A percentile compares a stretch with the other conserved stretches of the same genome.
phyloP scores from a whole-genome alignment of 2,113 vertebrate species.

The Syrmaticus mikado region DNA sequence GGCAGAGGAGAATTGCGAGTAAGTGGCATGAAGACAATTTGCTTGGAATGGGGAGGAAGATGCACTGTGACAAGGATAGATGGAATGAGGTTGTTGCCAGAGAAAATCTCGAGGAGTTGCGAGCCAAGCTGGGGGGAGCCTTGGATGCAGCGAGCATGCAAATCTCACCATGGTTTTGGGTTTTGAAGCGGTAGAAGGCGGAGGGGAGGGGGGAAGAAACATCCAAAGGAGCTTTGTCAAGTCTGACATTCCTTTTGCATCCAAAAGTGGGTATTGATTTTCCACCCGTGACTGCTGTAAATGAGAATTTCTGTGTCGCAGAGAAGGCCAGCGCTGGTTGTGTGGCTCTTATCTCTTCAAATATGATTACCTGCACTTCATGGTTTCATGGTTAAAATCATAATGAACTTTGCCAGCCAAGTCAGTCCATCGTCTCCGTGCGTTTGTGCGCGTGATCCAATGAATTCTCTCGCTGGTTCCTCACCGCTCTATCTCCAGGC shows the following conservation, averaged over 20 bases:
- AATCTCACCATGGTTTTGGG: conserved; percentile 25
- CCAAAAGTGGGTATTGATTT: conserved; percentile 75
- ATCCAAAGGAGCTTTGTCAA: conserved; percentile 52
- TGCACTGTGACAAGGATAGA: conserved; percentile 55
- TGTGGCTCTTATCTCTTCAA: conserved; percentile 74
- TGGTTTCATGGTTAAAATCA: conserved; percentile 57
- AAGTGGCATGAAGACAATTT: conserved; percentile 21
- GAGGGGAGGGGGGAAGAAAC: background rate
- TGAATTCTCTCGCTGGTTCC: conserved; percentile 24
- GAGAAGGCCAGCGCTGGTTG: conserved; percentile 34
- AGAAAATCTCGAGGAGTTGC: conserved; percentile 48
- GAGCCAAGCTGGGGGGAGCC: conserved; percentile 11
- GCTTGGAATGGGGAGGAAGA: conserved; percentile 46
- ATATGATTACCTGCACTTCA: conserved; percentile 75
- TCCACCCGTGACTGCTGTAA: conserved; percentile 72
- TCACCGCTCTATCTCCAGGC: conserved; percentile 66
- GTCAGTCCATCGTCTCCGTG: background rate
- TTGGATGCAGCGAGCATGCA: conserved; percentile 1
- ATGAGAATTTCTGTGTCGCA: conserved; percentile 76
- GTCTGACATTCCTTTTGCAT: conserved; percentile 63
- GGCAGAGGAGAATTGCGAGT: background rate
- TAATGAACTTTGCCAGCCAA: conserved; percentile 69
- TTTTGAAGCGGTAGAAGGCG: background rate
- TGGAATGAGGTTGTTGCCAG: conserved; percentile 46
- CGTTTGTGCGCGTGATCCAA: background rate